These are phyloP conservation scores for Beris morrisii DNA, from an alignment of 2,888 invertebrate species.

Conservation along the genomic window DNA sequence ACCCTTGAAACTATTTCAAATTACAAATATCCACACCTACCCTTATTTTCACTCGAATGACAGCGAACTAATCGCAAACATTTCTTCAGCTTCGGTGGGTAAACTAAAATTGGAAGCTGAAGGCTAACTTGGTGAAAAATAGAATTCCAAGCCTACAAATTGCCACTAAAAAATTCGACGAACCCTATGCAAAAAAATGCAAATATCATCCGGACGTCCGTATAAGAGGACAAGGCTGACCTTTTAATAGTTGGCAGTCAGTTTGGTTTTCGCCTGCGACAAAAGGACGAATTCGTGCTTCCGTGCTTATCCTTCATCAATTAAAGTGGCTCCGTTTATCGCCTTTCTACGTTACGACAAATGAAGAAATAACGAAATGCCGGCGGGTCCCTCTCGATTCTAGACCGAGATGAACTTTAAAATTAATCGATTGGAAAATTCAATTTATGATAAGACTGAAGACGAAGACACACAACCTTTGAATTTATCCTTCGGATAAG, in stretches of 20 bases:
- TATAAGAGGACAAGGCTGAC: constrained; percentile 2
- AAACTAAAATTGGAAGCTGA: too few species aligned
- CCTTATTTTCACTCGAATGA: too few species aligned
- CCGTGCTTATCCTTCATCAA: constrained; percentile 22
- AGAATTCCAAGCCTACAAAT: too few species aligned
- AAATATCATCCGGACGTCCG: too few species aligned
- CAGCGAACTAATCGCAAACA: too few species aligned
- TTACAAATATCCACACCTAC: too few species aligned
- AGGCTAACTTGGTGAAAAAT: too few species aligned
- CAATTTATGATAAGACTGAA: constrained; percentile 21
- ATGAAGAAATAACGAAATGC: constrained; percentile 9
- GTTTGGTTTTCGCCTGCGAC: constrained; percentile 14
- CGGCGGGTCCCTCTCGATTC: neutral
- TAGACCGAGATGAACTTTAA: constrained; percentile 22
- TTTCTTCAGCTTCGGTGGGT: too few species aligned
- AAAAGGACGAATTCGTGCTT: constrained; percentile 2
- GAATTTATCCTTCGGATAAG: too few species aligned
- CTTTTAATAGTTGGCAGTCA: constrained; percentile 20
- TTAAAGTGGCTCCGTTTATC: constrained; percentile 18
- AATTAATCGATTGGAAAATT: constrained; percentile 31
- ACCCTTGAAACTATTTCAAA: too few species aligned
- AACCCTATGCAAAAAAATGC: too few species aligned
- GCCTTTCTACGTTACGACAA: constrained; percentile 3
- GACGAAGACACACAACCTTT: constrained; percentile 3
- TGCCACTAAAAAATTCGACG: too few species aligned